These are phyloP conservation scores for Xanthia togata DNA, from an alignment of 2,888 invertebrate species.

Conservation along the genomic window DNA sequence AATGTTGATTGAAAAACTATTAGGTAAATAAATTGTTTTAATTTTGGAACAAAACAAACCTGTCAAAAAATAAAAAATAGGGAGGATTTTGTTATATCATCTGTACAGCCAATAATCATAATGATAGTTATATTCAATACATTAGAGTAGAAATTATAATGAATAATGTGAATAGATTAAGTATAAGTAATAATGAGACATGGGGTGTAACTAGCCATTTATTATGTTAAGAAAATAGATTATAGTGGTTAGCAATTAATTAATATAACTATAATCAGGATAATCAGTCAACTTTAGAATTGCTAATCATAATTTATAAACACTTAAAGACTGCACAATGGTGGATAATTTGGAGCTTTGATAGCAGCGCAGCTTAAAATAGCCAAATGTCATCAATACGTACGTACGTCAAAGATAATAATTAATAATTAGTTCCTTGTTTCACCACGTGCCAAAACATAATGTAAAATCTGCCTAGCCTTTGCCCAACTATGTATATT, in stretches of 20 bases:
- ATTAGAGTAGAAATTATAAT: slow-evolving; percentile 17
- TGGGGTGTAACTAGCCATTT: slow-evolving; percentile 32
- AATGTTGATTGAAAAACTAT: not conserved
- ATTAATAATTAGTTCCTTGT: slow-evolving; percentile 9
- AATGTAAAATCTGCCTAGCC: not conserved
- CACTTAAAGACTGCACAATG: not conserved
- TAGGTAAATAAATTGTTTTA: not conserved
- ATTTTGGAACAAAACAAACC: not conserved
- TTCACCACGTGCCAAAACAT: slow-evolving; percentile 15
- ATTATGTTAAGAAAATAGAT: slow-evolving; percentile 34
- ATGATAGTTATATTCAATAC: slow-evolving; percentile 27
- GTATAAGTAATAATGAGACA: slow-evolving; percentile 45
- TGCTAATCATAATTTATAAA: not conserved
- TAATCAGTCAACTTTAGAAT: slow-evolving; percentile 16
- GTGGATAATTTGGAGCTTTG: not conserved
- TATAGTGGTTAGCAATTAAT: slow-evolving; percentile 24
- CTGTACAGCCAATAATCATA: not conserved
- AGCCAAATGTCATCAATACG: slow-evolving; percentile 15
- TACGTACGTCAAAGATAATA: slow-evolving; percentile 1
- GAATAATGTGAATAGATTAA: slow-evolving; percentile 22
- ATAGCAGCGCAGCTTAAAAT: not conserved
- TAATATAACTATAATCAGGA: slow-evolving; percentile 27
- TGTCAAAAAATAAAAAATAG: not conserved
- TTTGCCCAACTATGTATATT: no score
- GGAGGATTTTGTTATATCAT: not conserved